Percentiles rank a stretch among this genome's conserved stretches.
phyloP scores from a whole-genome alignment of 2,797 vertebrate genomes.

The Falco naumanni region DNA sequence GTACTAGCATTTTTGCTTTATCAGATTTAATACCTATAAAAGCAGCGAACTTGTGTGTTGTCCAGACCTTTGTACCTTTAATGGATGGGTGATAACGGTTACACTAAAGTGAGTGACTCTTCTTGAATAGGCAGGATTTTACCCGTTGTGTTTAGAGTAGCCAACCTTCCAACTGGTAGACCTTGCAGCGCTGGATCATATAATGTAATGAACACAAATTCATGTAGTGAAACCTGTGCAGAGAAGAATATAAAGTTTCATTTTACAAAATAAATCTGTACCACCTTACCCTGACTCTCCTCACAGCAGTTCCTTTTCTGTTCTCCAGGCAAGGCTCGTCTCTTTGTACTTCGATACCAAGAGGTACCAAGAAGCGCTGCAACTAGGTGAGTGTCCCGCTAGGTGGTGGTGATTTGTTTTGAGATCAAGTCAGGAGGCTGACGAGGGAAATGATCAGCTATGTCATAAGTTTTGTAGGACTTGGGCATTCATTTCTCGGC shows the following conservation, averaged over 20 bases:
- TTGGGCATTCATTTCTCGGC: background rate
- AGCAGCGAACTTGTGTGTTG: background rate
- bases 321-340: conserved; percentile 91
- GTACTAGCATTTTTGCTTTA: background rate
- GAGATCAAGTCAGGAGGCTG: background rate
- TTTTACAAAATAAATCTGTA: background rate
- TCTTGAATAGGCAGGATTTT: background rate
- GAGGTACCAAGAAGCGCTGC: conserved; percentile 95
- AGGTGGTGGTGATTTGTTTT: conserved; percentile 36
- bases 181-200: background rate
- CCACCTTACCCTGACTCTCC: conserved; percentile 32
- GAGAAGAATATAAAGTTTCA: background rate
- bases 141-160: background rate
- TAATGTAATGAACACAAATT: background rate
- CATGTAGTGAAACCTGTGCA: background rate
- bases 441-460: fast-evolving
- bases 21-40: background rate
- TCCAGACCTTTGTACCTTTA: fast-evolving
- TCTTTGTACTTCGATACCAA: conserved; percentile 98
- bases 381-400: conserved; percentile 87
- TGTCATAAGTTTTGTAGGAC: background rate
- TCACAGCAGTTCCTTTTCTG: conserved; percentile 65
- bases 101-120: background rate
- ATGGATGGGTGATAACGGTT: background rate
- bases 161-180: background rate